Percentiles rank a stretch among this genome's conserved stretches.
phyloP scores from a whole-genome alignment of 2,113 vertebrate species.

The Pelodiscus sinensis region DNA sequence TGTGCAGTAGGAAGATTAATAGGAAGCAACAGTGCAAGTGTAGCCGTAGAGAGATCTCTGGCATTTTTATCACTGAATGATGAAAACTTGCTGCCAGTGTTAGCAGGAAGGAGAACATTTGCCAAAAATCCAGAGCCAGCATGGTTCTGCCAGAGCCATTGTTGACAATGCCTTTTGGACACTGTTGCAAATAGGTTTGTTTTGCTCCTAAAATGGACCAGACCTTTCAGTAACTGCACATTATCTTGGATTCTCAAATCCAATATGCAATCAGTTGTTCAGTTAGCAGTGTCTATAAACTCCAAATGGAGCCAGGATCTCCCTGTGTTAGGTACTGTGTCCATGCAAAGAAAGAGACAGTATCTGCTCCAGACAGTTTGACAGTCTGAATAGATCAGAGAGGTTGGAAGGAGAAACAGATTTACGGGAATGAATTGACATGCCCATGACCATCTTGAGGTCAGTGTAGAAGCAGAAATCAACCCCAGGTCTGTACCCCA shows the following conservation, averaged over 20 bases:
- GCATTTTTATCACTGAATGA: neutral
- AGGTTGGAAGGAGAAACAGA: neutral
- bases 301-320: neutral
- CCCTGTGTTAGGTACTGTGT: neutral
- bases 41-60: neutral
- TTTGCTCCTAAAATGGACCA: constrained; percentile 7
- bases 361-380: neutral
- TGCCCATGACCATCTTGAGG: neutral
- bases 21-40: fast-evolving
- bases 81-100: fast-evolving
- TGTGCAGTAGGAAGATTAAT: neutral
- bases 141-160: neutral
- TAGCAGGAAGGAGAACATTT: neutral
- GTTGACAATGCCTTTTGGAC: neutral
- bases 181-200: fast-evolving
- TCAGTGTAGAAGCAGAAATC: neutral
- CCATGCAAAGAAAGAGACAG: fast-evolving
- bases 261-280: neutral
- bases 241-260: neutral
- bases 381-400: neutral
- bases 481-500: neutral
- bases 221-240: neutral
- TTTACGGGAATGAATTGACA: neutral
- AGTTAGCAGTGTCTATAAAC: neutral
- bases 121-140: neutral